phyloP scores from a whole-genome alignment of 35 echinoderm and acorn worm species.

The Anneissia japonica region DNA sequence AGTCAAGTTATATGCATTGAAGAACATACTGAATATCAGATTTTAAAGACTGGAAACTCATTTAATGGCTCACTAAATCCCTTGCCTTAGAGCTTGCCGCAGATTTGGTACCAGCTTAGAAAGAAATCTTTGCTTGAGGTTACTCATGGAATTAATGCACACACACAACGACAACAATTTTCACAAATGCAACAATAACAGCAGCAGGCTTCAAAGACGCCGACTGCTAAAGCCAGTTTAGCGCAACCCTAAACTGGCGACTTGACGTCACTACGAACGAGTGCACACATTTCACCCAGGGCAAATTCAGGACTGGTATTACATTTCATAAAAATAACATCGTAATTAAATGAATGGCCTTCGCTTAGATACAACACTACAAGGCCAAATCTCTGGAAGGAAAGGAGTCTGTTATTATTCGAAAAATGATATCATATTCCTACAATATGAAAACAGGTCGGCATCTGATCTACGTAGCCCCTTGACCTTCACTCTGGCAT shows the following conservation, averaged over 20 bases:
- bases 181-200: conserved; percentile 1
- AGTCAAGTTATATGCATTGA: not conserved
- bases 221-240: conserved; percentile 1
- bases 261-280: not conserved
- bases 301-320: not conserved
- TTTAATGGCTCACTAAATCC: not conserved
- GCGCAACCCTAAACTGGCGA: not conserved
- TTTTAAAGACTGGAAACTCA: not conserved
- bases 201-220: not conserved
- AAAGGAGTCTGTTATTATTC: not conserved
- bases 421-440: not conserved
- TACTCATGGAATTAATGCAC: not conserved
- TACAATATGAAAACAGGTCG: not conserved
- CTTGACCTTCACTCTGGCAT: not conserved
- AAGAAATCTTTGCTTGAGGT: conserved; percentile 1
- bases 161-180: not conserved
- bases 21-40: not conserved
- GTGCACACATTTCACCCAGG: not conserved
- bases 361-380: not conserved
- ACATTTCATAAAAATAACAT: not conserved
- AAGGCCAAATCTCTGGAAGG: not conserved
- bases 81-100: not conserved
- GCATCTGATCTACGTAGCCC: not conserved
- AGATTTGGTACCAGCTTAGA: not conserved
- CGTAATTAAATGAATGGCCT: not conserved